Evolutionary conservation across 2,797 vertebrate genomes (phyloP).

Genomic region (Premnoplex brunnescens): DNA sequence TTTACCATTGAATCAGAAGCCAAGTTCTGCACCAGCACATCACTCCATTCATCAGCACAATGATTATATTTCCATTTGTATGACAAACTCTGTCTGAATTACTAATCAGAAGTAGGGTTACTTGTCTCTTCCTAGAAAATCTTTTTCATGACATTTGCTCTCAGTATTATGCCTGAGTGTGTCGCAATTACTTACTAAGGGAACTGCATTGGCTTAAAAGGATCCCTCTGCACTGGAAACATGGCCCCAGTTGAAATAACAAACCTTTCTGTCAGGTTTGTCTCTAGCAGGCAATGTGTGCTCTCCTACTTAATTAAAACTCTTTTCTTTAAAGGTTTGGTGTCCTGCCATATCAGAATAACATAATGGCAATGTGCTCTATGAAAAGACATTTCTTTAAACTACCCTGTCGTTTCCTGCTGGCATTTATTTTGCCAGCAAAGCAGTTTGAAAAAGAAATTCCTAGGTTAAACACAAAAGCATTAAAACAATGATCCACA

Average conservation of each 20-base stretch:
- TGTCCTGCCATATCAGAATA: neutral
- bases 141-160: neutral
- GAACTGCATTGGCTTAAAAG: neutral
- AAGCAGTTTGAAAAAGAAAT: neutral
- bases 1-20: neutral
- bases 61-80: neutral
- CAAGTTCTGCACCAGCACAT: neutral
- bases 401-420: neutral
- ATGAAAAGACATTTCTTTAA: neutral
- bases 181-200: neutral
- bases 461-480: neutral
- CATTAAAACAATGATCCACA: neutral
- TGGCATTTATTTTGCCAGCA: neutral
- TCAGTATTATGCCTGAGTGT: neutral
- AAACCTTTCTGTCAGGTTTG: neutral
- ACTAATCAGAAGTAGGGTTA: neutral
- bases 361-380: neutral
- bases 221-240: neutral
- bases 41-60: neutral
- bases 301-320: constrained; percentile 18
- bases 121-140: neutral
- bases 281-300: neutral
- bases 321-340: neutral
- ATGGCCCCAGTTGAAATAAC: neutral
- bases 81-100: neutral